phyloP scores from a whole-genome alignment of 1,140 invertebrate genomes.

The Leptoteleia sp. region DNA sequence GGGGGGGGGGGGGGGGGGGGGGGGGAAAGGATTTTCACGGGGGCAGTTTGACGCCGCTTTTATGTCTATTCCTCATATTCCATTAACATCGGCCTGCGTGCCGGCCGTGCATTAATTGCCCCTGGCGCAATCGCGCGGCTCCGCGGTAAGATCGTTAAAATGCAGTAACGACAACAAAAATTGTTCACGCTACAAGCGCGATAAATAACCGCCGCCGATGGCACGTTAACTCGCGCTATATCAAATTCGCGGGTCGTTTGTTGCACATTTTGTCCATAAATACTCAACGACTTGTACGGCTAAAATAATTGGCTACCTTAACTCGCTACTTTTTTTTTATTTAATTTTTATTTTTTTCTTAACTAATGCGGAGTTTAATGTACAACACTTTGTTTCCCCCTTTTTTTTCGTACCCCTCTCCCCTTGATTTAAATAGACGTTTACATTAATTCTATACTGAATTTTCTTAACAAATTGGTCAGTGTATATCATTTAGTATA shows the following conservation, averaged over 20 bases:
- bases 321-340: no score
- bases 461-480: no score
- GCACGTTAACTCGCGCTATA: constrained; percentile 3
- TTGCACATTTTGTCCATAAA: constrained; percentile 1
- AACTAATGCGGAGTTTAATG: no score
- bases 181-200: constrained; percentile 2
- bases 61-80: constrained; percentile 19
- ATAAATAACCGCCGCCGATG: constrained; percentile 4
- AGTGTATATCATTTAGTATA: no score
- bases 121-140: background rate
- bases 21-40: background rate
- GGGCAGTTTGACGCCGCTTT: background rate
- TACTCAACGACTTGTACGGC: background rate
- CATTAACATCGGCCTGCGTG: constrained; percentile 24
- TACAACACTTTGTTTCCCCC: no score
- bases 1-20: no score
- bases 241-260: constrained; percentile 9
- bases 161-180: background rate
- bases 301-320: background rate
- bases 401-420: no score
- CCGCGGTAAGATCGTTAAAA: constrained; percentile 1
- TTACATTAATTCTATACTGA: no score
- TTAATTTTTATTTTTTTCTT: no score
- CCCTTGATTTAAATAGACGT: no score
- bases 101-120: constrained; percentile 21